Evolutionary conservation across 2,888 invertebrate species (phyloP).

Genomic region (Hypena proboscidalis): DNA sequence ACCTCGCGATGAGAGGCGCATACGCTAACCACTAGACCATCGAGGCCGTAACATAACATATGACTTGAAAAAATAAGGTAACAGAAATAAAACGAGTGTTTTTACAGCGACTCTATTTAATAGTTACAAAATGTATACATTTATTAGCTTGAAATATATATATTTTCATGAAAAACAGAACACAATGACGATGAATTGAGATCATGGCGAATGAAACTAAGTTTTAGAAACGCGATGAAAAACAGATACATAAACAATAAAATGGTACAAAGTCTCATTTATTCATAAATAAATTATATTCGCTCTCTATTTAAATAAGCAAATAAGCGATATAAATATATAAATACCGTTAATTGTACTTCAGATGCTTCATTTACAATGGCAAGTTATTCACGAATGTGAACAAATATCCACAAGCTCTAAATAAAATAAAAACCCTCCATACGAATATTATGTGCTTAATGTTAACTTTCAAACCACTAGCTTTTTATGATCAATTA

Average conservation of each 20-base stretch:
- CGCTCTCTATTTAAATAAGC: constrained; percentile 23
- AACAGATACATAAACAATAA: constrained; percentile 21
- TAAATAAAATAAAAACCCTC: constrained; percentile 17
- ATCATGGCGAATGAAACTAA: constrained; percentile 41
- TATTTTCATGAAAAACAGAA: constrained; percentile 22
- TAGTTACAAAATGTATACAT: constrained; percentile 24
- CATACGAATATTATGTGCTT: constrained; percentile 19
- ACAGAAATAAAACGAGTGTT: no score
- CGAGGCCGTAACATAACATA: no score
- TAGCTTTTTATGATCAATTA: no score
- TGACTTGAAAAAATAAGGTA: no score
- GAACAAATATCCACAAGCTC: constrained; percentile 45
- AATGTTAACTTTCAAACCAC: constrained; percentile 4
- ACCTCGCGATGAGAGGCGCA: no score
- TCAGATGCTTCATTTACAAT: constrained; percentile 59
- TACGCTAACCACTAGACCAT: no score
- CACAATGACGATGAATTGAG: constrained; percentile 38
- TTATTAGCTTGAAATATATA: constrained; percentile 14
- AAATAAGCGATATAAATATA: constrained; percentile 31
- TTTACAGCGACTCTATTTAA: constrained; percentile 23
- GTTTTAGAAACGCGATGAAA: constrained; percentile 28
- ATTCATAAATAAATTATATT: constrained; percentile 31
- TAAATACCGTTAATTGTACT: constrained; percentile 58
- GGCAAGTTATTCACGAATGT: constrained; percentile 46
- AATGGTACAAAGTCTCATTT: constrained; percentile 29